These are phyloP conservation scores for Ypsolopha scabrella DNA, from an alignment of 2,888 invertebrate species.

Conservation along the genomic window DNA sequence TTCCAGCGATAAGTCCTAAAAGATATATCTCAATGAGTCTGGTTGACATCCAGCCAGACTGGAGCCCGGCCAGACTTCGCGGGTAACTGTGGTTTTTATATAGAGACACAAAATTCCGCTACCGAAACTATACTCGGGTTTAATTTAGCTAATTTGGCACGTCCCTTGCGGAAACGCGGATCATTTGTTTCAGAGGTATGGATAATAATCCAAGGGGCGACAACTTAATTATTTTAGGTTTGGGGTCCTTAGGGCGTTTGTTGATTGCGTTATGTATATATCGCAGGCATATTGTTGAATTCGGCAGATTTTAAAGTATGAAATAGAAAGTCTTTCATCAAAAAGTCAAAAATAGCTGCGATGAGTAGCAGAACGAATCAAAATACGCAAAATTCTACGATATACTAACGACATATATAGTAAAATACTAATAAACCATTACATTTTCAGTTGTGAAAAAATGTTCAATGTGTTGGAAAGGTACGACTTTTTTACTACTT, in stretches of 20 bases:
- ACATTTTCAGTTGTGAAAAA: too few relatives aligned
- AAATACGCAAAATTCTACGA: too few relatives aligned
- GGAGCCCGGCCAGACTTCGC: slow-evolving; percentile 33
- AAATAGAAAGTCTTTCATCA: too few relatives aligned
- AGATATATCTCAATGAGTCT: slow-evolving; percentile 5
- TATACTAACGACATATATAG: too few relatives aligned
- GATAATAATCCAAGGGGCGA: slow-evolving; percentile 42
- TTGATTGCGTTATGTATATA: too few relatives aligned
- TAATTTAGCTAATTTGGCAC: slow-evolving; percentile 65
- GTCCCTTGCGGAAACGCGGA: slow-evolving; percentile 43
- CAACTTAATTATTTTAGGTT: slow-evolving; percentile 14
- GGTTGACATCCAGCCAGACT: slow-evolving; percentile 33
- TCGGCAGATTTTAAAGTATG: too few relatives aligned
- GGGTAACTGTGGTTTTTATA: slow-evolving; percentile 34
- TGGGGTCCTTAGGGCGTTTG: background rate
- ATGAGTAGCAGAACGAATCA: too few relatives aligned
- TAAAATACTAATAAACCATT: too few relatives aligned
- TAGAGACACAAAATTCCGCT: slow-evolving; percentile 35
- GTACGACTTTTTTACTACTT: too few relatives aligned
- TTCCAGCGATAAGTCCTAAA: background rate
- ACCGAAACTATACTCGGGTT: slow-evolving; percentile 42
- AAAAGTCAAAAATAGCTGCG: too few relatives aligned
- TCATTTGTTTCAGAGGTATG: slow-evolving; percentile 52
- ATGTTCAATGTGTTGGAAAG: too few relatives aligned
- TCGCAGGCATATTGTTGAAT: too few relatives aligned